Percentiles rank a stretch among this genome's conserved stretches.
Evolutionary conservation across 2,888 invertebrate species (phyloP).

Genomic region (Chrysomela aeneicollis): DNA sequence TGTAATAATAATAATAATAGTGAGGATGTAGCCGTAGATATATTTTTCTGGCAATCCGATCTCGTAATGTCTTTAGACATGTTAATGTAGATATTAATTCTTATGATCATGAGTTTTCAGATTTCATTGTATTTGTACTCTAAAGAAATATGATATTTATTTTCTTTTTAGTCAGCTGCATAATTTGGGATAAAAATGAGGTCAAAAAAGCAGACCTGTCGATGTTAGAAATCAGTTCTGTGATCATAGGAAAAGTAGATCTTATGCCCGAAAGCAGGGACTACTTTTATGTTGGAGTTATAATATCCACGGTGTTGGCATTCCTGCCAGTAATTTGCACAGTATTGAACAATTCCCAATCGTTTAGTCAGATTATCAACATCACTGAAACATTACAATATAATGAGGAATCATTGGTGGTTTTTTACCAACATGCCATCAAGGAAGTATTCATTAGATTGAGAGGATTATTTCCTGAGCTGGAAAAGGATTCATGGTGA

Average conservation of each 20-base stretch:
- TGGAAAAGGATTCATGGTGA: constrained; percentile 26
- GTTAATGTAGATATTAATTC: no score
- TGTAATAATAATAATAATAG: no score
- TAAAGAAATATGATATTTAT: background rate
- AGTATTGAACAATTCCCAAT: constrained; percentile 24
- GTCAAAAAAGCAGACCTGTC: constrained; percentile 93
- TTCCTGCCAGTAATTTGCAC: constrained; percentile 70
- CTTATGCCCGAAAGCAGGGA: constrained; percentile 80
- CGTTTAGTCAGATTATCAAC: constrained; percentile 24
- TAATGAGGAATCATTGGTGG: constrained; percentile 12
- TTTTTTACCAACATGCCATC: constrained; percentile 14
- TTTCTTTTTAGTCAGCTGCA: constrained; percentile 81
- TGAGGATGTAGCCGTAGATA: no score
- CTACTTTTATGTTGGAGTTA: constrained; percentile 77
- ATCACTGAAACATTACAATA: constrained; percentile 10
- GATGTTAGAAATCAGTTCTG: constrained; percentile 93
- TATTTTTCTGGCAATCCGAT: no score
- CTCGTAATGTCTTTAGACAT: no score
- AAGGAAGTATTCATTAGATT: constrained; percentile 16
- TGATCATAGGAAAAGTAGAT: constrained; percentile 92
- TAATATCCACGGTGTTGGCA: constrained; percentile 68
- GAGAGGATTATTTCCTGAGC: constrained; percentile 10
- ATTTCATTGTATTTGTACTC: no score
- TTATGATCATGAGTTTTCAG: no score
- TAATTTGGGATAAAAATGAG: constrained; percentile 92